These are phyloP conservation scores for Drosophila neonasuta DNA, from an alignment of 2,888 invertebrate genomes.

Conservation along the genomic window DNA sequence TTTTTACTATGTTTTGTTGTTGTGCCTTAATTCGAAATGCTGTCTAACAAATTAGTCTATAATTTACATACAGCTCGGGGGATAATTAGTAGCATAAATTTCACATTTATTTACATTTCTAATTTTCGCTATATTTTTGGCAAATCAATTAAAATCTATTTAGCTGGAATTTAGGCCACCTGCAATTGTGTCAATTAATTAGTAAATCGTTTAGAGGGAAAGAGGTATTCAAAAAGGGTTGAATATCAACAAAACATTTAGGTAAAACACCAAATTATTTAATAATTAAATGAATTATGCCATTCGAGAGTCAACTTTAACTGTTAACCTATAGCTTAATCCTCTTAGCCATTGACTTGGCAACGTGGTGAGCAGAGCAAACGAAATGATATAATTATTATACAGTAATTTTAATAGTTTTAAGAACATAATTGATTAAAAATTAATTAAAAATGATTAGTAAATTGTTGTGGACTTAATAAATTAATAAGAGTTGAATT, in stretches of 20 bases:
- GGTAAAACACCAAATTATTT: no score
- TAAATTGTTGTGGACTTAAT: neutral
- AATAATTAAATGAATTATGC: neutral
- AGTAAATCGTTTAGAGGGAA: neutral
- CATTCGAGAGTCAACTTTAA: neutral
- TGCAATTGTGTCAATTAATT: neutral
- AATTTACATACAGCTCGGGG: neutral
- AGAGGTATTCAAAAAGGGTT: neutral
- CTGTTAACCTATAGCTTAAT: no score
- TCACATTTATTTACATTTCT: neutral
- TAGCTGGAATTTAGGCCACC: neutral
- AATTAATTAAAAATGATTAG: no score
- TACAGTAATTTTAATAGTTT: no score
- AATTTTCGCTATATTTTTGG: neutral
- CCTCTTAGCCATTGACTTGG: no score
- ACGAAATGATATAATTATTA: no score
- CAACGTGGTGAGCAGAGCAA: no score
- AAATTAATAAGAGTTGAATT: neutral
- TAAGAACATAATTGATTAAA: no score
- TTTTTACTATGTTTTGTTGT: neutral
- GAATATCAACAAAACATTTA: neutral
- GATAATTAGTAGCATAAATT: neutral
- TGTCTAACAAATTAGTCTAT: neutral
- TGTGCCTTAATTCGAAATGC: neutral
- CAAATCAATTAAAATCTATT: neutral